phyloP scores from a whole-genome alignment of 2,888 invertebrate species.

The Desoria tigrina region DNA sequence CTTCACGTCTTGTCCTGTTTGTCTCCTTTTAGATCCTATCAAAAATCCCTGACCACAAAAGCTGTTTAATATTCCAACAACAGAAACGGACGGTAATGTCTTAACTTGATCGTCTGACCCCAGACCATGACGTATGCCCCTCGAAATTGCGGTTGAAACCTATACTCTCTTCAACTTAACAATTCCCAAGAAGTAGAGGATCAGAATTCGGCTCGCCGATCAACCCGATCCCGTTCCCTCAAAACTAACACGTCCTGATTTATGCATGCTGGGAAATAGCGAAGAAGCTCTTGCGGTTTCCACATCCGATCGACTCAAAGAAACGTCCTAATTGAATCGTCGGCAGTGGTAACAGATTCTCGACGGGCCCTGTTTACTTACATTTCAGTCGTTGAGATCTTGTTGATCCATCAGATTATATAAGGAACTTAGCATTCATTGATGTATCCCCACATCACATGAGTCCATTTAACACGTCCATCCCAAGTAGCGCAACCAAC shows the following conservation, averaged over 20 bases:
- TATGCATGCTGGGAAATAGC: no score
- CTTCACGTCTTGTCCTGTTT: background rate
- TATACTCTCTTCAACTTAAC: background rate
- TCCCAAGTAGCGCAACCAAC: no score
- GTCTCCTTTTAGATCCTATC: background rate
- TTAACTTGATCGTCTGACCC: constrained; percentile 1
- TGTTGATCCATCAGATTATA: no score
- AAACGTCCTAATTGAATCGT: constrained; percentile 3
- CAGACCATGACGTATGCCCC: background rate
- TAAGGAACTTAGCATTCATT: background rate
- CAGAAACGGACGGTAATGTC: background rate
- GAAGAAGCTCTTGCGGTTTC: background rate
- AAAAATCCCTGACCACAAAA: background rate
- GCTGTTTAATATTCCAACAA: constrained; percentile 3
- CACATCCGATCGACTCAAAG: background rate
- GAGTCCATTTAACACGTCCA: no score
- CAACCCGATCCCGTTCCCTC: background rate
- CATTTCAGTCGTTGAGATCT: no score
- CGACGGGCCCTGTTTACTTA: background rate
- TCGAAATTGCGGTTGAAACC: constrained; percentile 1
- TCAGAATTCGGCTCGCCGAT: background rate
- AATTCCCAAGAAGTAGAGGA: background rate
- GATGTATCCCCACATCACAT: no score
- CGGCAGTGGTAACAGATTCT: constrained; percentile 5
- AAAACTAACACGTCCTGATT: background rate